A percentile compares a stretch with the other conserved stretches of the same genome.
phyloP scores from a whole-genome alignment of 2,888 invertebrate genomes.

The Teinopalpus imperialis region DNA sequence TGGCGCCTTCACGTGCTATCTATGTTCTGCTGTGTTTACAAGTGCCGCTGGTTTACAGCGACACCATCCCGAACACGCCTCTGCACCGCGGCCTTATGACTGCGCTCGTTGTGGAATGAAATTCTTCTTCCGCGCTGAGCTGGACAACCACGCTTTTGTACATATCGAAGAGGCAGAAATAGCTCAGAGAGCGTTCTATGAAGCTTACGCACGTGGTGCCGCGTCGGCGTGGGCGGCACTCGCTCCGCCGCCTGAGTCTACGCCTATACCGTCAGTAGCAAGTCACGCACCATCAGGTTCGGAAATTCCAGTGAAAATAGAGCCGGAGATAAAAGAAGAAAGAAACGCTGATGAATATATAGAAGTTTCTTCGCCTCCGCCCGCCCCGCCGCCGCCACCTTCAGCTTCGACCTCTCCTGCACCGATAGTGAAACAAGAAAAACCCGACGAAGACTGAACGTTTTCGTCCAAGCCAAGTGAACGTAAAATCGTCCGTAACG shows the following conservation, averaged over 20 bases:
- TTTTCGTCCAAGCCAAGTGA: conserved; percentile 31
- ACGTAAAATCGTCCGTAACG: conserved; percentile 65
- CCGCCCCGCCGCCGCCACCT: conserved; percentile 42
- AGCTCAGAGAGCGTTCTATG: conserved; percentile 73
- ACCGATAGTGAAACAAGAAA: conserved; percentile 66
- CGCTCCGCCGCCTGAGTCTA: conserved; percentile 52
- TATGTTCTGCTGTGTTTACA: conserved; percentile 93
- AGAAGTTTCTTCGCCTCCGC: conserved; percentile 71
- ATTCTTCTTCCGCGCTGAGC: conserved; percentile 95
- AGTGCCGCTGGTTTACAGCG: conserved; percentile 90
- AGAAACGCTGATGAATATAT: conserved; percentile 71
- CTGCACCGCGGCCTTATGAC: conserved; percentile 91
- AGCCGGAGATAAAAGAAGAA: conserved; percentile 73
- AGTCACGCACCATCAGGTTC: conserved; percentile 37
- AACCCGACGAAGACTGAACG: conserved; percentile 63
- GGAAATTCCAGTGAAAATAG: conserved; percentile 56
- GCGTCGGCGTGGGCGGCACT: conserved; percentile 71
- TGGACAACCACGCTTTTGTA: conserved; percentile 91
- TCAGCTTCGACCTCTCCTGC: conserved; percentile 39
- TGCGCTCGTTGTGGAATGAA: conserved; percentile 91
- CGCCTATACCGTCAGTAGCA: conserved; percentile 33
- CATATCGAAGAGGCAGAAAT: conserved; percentile 80
- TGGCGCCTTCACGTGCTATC: conserved; percentile 91
- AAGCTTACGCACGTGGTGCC: conserved; percentile 72
- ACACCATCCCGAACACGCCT: conserved; percentile 92